Percentiles rank a stretch among this genome's conserved stretches.
Evolutionary conservation across 1,140 invertebrate species (phyloP).

Genomic region (Polypedilum pembai): DNA sequence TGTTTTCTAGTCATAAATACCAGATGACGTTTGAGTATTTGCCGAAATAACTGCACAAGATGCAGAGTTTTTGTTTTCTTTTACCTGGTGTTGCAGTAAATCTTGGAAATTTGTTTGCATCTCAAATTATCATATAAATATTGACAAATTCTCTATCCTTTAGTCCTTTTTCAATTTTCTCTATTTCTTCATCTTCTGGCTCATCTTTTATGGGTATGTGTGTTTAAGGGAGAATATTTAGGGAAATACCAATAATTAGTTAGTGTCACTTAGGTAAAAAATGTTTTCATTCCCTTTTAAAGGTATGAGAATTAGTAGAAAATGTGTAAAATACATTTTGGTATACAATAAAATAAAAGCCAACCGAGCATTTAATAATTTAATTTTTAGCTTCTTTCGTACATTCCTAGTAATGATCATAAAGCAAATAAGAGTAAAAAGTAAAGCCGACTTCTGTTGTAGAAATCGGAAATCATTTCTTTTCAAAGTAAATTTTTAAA

Average conservation of each 20-base stretch:
- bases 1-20: too few species aligned
- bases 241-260: conserved; percentile 12
- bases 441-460: too few species aligned
- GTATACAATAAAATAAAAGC: neutral
- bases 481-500: too few species aligned
- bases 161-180: neutral
- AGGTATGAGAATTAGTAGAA: neutral
- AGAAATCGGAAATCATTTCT: too few species aligned
- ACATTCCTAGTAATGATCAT: too few species aligned
- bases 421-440: too few species aligned
- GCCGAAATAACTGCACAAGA: too few species aligned
- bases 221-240: neutral
- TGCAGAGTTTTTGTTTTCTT: too few species aligned
- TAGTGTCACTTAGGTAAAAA: conserved; percentile 17
- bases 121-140: neutral
- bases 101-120: neutral
- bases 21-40: too few species aligned
- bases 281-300: neutral
- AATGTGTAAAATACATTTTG: neutral
- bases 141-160: neutral
- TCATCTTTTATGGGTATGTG: neutral
- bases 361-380: neutral
- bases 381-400: neutral
- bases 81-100: too few species aligned
- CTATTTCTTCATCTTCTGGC: neutral